Evolutionary conservation across 2,113 vertebrate genomes (phyloP).

Genomic region (Hirundichthys speculiger): DNA sequence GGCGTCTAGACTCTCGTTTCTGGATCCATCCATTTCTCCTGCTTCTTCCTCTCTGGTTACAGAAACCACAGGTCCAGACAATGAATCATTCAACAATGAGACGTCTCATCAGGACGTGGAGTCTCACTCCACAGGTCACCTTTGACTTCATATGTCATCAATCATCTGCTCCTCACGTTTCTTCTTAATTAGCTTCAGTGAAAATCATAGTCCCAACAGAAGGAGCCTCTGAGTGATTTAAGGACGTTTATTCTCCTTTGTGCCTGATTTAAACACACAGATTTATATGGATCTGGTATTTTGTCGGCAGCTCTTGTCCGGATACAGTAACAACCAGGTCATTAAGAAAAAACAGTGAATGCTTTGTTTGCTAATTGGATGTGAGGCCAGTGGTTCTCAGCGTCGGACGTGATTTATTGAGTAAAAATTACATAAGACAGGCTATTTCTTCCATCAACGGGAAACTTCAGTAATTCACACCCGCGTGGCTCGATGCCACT

Average conservation of each 20-base stretch:
- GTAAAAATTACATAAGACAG: slow-evolving; percentile 29
- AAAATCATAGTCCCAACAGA: background rate
- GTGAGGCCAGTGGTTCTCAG: slow-evolving; percentile 16
- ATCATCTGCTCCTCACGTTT: background rate
- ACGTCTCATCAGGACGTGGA: no score
- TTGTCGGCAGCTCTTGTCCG: slow-evolving; percentile 7
- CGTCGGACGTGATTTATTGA: slow-evolving; percentile 8
- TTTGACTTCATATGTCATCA: background rate
- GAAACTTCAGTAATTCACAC: slow-evolving; percentile 12
- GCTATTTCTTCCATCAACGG: slow-evolving; percentile 1
- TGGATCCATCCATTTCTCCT: no score
- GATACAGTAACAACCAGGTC: slow-evolving; percentile 18
- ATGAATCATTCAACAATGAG: background rate
- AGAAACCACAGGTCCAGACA: background rate
- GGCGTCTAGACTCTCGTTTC: no score
- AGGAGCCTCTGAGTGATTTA: slow-evolving; percentile 1
- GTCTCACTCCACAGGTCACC: background rate
- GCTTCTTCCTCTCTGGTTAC: slow-evolving; percentile 19
- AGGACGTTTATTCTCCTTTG: background rate
- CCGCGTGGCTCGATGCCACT: background rate
- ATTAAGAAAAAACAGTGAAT: slow-evolving; percentile 4
- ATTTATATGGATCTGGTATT: slow-evolving; percentile 17
- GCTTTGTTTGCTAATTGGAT: slow-evolving; percentile 37
- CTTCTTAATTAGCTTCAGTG: background rate
- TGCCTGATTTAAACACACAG: slow-evolving; percentile 1